These are phyloP conservation scores for Tor tambroides DNA, from an alignment of 2,113 vertebrate genomes.

Conservation along the genomic window DNA sequence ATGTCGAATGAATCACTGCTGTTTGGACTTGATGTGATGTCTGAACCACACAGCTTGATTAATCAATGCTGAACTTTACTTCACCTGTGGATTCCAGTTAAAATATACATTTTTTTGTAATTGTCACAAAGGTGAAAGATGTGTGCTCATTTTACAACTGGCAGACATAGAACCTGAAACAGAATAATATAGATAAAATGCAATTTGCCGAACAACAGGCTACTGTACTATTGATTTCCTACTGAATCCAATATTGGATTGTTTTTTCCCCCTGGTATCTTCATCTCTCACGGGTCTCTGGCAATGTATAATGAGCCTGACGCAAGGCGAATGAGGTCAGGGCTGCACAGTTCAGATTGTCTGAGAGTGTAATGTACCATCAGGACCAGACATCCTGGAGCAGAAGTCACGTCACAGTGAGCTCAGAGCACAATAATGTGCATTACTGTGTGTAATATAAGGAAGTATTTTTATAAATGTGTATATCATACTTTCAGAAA, in stretches of 20 bases:
- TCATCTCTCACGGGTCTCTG: slow-evolving; percentile 14
- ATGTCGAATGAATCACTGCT: neutral
- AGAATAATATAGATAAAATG: neutral
- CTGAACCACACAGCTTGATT: neutral
- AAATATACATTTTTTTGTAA: neutral
- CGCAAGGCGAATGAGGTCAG: slow-evolving; percentile 16
- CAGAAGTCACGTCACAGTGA: slow-evolving; percentile 20
- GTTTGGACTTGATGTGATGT: neutral
- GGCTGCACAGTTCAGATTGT: neutral
- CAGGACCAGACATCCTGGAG: slow-evolving; percentile 4
- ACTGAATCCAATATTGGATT: slow-evolving; percentile 19
- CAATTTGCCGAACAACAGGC: slow-evolving; percentile 12
- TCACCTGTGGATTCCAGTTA: neutral
- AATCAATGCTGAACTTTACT: neutral
- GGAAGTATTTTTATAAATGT: neutral
- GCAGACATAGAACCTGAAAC: neutral
- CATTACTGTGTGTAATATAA: neutral
- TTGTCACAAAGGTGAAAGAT: neutral
- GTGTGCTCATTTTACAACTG: neutral
- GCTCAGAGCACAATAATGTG: neutral
- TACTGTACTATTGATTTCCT: slow-evolving; percentile 37
- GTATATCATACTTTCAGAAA: neutral
- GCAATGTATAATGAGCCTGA: neutral
- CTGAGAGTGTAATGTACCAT: neutral
- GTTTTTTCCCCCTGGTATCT: neutral